phyloP scores from a whole-genome alignment of 2,113 vertebrate species.

The Sorex araneus region DNA sequence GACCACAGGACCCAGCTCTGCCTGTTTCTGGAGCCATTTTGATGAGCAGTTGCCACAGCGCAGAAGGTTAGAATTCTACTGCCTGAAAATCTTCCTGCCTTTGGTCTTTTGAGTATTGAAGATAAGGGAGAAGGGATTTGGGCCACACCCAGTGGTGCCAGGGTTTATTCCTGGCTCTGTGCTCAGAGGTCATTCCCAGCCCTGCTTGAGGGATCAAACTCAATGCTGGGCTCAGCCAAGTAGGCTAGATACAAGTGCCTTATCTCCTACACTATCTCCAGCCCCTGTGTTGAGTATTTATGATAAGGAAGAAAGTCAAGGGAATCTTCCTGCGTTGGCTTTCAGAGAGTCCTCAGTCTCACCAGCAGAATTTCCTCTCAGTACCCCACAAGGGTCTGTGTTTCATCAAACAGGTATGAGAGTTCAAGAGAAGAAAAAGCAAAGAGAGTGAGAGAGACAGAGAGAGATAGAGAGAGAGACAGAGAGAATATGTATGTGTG shows the following conservation, averaged over 20 bases:
- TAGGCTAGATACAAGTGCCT: too few relatives aligned
- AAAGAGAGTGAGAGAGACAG: neutral
- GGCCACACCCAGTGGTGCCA: too few relatives aligned
- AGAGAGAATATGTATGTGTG: too few relatives aligned
- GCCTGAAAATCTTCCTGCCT: neutral
- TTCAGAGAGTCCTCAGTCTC: neutral
- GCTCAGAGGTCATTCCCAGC: too few relatives aligned
- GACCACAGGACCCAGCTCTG: neutral
- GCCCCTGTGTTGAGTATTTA: neutral
- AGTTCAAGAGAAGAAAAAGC: neutral
- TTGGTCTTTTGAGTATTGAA: neutral
- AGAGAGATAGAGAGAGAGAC: neutral
- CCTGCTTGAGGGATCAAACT: too few relatives aligned
- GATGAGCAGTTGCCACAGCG: neutral
- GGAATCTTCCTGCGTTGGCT: neutral
- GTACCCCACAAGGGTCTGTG: neutral
- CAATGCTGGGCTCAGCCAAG: too few relatives aligned
- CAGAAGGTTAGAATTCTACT: neutral
- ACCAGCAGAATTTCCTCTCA: neutral
- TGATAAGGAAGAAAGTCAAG: neutral
- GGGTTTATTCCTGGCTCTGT: too few relatives aligned
- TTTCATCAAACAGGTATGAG: neutral
- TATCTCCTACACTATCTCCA: too few relatives aligned
- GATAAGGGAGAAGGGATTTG: too few relatives aligned
- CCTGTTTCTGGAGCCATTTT: neutral